Evolutionary conservation across 2,113 vertebrate species (phyloP), one percentile per base, ranked within the genome.

Genomic region (Macheiramphus alcinus): DNA sequence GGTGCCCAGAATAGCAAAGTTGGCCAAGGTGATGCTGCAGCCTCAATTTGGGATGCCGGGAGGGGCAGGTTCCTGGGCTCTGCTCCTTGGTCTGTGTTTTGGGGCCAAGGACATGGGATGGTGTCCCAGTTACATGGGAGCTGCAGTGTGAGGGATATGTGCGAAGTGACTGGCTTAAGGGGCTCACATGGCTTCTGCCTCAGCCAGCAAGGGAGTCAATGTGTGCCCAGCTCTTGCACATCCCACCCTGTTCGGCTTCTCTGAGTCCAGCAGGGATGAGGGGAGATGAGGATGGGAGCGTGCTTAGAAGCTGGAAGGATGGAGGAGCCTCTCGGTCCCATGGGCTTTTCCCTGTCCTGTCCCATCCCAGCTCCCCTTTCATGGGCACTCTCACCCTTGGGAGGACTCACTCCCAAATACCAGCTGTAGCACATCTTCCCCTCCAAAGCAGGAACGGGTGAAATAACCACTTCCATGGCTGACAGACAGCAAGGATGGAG

Each of bases 191-290:
- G 31, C 7, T 92, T 52, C 76, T 84, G 31, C 43, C 10, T 27
- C 61, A 78, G 21, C 25, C 72, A 88, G 42, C 8, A 19, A 90
- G 26, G 38, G 10, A 86, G 27, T 6, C 36, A 48, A 4, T 3
- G 15, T 2, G 15, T 53, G 66, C 16, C 52, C 62, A n/a, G 38
- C 26, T 55, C 65, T 11, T 63, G 58, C n/a, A 68, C 32, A 52
- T 63, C 58, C 62, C 58, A 72, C 15, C 20, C 11, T 70, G 15
- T 19, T 62, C 1, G 3, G 13, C 6, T 32, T 32, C 56, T 29
- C 52, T 1, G 1, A 16, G 38, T 9, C 47, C 3, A 1, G 23
- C 0, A 2, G 27, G 20, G 47, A 32, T 1, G 4, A 42, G 23
- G 9, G 31, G 2, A 38, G 31, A 9, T 26, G 43, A 78, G 73